A percentile compares a stretch with the other conserved stretches of the same genome.
Conservation (phyloP, 1,140 invertebrate species). For the Halictus rubicundus region DNA sequence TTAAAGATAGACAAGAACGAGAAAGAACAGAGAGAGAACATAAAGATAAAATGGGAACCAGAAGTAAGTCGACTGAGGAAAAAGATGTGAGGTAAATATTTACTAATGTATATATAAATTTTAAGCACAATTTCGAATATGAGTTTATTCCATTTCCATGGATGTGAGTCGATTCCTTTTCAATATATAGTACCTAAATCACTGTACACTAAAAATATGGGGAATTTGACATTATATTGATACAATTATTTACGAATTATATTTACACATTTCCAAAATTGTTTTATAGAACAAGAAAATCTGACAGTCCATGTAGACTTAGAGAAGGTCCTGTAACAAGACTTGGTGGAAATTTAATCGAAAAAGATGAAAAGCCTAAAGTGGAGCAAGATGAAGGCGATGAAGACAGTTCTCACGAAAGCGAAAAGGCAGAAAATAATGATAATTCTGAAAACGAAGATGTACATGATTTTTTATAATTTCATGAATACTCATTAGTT, state of each 20-base stretch:
- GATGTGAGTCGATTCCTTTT: no score
- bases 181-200: no score
- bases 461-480: conserved; percentile 50
- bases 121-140: not conserved
- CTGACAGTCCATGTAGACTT: conserved; percentile 72
- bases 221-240: no score
- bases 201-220: no score
- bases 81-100: conserved; percentile 69
- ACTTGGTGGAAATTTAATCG: conserved; percentile 68
- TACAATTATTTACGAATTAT: not conserved
- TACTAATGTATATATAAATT: not conserved
- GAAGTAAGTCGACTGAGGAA: conserved; percentile 71
- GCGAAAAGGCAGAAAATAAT: conserved; percentile 75
- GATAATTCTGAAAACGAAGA: conserved; percentile 78
- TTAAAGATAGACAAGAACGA: conserved; percentile 66
- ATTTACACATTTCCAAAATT: conserved; percentile 9
- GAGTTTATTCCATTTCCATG: no score
- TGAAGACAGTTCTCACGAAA: conserved; percentile 72
- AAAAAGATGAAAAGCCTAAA: conserved; percentile 74
- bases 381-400: conserved; percentile 66
- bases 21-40: conserved; percentile 62
- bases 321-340: conserved; percentile 78
- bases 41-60: conserved; percentile 64
- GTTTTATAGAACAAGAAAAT: conserved; percentile 67
- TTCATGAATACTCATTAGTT: not conserved